Percentiles rank a stretch among this genome's conserved stretches.
phyloP scores from a whole-genome alignment of 1,140 invertebrate species.

The Drosophila tropicalis region DNA sequence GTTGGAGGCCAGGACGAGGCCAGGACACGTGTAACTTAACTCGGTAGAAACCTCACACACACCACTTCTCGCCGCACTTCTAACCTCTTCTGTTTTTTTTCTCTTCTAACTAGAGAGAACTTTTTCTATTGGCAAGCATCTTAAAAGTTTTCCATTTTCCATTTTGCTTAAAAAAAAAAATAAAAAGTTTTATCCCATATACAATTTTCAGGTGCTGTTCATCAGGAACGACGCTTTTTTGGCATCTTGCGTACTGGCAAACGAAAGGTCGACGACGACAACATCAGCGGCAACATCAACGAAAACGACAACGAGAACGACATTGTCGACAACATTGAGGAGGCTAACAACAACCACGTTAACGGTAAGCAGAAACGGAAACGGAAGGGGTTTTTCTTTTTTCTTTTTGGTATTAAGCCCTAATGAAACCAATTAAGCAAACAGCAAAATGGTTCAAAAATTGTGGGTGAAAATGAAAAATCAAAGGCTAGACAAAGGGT shows the following conservation, averaged over 20 bases:
- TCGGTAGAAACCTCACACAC: slow-evolving; percentile 19
- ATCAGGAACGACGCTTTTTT: slow-evolving; percentile 67
- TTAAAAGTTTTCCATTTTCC: slow-evolving; percentile 57
- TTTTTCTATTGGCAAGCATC: slow-evolving; percentile 40
- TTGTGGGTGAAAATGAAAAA: slow-evolving; percentile 64
- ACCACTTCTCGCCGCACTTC: neutral
- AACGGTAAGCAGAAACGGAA: slow-evolving; percentile 11
- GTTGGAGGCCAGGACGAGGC: neutral
- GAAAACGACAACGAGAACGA: neutral
- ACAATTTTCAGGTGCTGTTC: slow-evolving; percentile 44
- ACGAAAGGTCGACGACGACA: slow-evolving; percentile 49
- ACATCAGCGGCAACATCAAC: too few species aligned
- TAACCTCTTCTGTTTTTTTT: neutral
- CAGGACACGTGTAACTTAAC: slow-evolving; percentile 59
- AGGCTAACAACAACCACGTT: neutral
- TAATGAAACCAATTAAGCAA: slow-evolving; percentile 78
- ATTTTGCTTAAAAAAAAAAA: slow-evolving; percentile 23
- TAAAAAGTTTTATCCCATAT: neutral
- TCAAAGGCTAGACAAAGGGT: slow-evolving; percentile 76
- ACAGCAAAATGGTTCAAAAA: slow-evolving; percentile 54
- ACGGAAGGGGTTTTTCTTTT: neutral
- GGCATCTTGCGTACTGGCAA: slow-evolving; percentile 65
- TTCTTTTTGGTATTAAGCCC: slow-evolving; percentile 30
- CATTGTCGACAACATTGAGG: neutral
- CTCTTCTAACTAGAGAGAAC: slow-evolving; percentile 10